Evolutionary conservation across 2,888 invertebrate species (phyloP).

Genomic region (Drosophila koepferae): DNA sequence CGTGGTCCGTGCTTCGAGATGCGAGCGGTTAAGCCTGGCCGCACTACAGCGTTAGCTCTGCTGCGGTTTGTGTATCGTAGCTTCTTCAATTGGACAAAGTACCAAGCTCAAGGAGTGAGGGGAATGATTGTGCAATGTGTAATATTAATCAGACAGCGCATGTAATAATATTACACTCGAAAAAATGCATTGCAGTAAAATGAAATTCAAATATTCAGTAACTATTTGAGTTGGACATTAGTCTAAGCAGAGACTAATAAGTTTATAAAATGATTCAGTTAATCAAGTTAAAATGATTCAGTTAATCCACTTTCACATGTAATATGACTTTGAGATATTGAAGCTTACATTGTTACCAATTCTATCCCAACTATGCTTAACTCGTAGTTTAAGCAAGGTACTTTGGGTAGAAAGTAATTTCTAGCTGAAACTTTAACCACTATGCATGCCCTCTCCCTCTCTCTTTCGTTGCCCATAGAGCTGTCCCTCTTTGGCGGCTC

Average conservation of each 20-base stretch:
- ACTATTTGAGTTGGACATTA: background rate
- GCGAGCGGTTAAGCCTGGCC: conserved; percentile 18
- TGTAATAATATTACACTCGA: background rate
- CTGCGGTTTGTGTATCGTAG: conserved; percentile 43
- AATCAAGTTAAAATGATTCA: too few relatives aligned
- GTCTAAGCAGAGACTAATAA: too few relatives aligned
- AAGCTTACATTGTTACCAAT: background rate
- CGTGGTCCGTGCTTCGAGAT: conserved; percentile 32
- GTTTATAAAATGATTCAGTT: too few relatives aligned
- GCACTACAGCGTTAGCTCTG: conserved; percentile 35
- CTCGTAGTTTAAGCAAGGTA: background rate
- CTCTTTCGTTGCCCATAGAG: background rate
- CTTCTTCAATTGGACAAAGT: conserved; percentile 10
- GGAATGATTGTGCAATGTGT: conserved; percentile 10
- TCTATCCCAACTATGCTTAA: background rate
- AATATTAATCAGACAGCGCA: background rate
- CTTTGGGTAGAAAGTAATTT: conserved; percentile 10
- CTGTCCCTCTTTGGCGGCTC: conserved; percentile 14
- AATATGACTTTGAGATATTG: background rate
- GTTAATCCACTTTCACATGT: background rate
- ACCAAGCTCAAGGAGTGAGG: background rate
- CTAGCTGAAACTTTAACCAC: conserved; percentile 10
- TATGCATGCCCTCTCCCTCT: background rate
- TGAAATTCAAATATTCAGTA: background rate
- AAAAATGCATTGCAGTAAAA: background rate